Base-by-base conservation (phyloP, 2,113 vertebrate species). In the Sardina pilchardus region DNA sequence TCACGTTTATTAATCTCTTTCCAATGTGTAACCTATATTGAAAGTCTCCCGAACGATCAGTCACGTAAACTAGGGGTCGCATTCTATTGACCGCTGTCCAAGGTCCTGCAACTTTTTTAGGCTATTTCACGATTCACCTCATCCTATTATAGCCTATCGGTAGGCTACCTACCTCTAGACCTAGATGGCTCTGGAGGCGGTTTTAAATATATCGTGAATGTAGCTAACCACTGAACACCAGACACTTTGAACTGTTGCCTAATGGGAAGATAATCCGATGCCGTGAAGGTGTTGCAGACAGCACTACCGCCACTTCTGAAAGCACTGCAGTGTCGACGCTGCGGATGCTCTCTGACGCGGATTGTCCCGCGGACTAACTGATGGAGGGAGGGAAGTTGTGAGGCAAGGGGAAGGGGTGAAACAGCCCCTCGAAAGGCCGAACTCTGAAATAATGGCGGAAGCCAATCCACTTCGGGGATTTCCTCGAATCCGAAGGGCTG, bases 401-500 rank as follows among this genome's bases (percentile, higher is more conserved):
- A 85, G 82, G 86, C 71, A 45, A 21, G 82, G 56, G 24, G 82
- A 81, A 50, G 67, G 84, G 84, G 87, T 82, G 71, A 36, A 85
- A 53, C 30, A 86, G 78, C 63, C 53, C 81, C 48, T 48, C 67
- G 39, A 81, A 85, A 86, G 30, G 34, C 16, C 84, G 90, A 93
- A 90, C 93, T 85, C 91, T 92, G 89, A 91, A 91, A 87, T 84
- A 86, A 98, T 98, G 97, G 96, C 97, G 87, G 97, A 97, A 90
- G 96, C 95, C 88, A 95, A 93, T 90, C 94, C 95, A 88, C 94
- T 93, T 53, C 92, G 96, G 94, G 95, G 95, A 87, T 96, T 95
- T 92, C 95, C 95, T 94, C 95, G 96, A 90, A 94, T 95, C 90
- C 95, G 95, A 91, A 95, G 97, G 91, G 94, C 95, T 95, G 96